Base-by-base conservation (phyloP, 2,888 invertebrate genomes). In the Scaptomyza caliginosa region DNA sequence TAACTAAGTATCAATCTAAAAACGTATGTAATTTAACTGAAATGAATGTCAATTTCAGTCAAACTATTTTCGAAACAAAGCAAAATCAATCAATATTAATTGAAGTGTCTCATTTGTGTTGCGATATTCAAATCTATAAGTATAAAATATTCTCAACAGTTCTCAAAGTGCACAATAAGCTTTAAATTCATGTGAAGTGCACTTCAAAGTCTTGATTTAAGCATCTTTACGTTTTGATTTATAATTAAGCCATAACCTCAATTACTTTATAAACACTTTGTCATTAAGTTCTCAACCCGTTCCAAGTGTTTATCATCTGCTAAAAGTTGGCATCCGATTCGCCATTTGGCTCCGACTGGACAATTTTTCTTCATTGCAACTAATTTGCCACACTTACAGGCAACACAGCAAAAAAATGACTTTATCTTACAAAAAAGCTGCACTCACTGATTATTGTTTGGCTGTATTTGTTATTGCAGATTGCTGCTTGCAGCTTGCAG, bases 351-450 rank as follows among this genome's bases (percentile, higher is more conserved):
- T 45, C n/a, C 43, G 70, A 58, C 51, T 58, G 39, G 36, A 40
- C 57, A 65, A 72, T 63, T 51, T 48, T 62, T 60, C 55, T 62
- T 70, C 75, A 65, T 70, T 70, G 51, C 58, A 64, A 75, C 48
- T 64, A 48, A 76, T 67, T 83, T 83, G 83, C 80, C 77, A 83
- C 67, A 60, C 66, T 57, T 74, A 51, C 16, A 51, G 51, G 56
- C 42, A 52, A 16, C 16, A 3, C 30, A 39, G 2, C 1, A 36
- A 65, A 72, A 74, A 85, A 86, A 86, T 73, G 83, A 86, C 83
- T 80, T 80, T 43, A 80, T 80, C 86, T 85, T 56, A 60, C 60
- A 23, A 32, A 54, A 21, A 65, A 55, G 42, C 70, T 49, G 56
- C 76, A 50, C 21, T 34, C 42, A 42, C n/a, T 6, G 23, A 36